Conservation (phyloP, 2,888 invertebrate species). For the Diaperis boleti region DNA sequence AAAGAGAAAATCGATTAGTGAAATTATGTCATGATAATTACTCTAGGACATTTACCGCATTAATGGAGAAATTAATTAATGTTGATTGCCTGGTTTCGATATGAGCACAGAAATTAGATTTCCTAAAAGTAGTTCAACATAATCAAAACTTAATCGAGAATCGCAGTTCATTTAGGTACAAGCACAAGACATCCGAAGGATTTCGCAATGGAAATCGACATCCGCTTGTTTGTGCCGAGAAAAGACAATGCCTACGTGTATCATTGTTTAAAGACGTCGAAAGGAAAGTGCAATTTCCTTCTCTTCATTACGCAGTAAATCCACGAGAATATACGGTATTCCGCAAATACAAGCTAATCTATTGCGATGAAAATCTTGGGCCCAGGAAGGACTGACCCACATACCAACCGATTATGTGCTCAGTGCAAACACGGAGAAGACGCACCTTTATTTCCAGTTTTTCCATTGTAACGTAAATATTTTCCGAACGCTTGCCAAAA, state of each 20-base stretch:
- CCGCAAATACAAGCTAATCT: constrained; percentile 20
- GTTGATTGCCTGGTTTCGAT: not conserved
- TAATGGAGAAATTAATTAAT: constrained; percentile 6
- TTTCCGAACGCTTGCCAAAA: constrained; percentile 18
- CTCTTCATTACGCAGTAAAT: constrained; percentile 22
- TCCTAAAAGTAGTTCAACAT: not conserved
- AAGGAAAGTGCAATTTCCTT: constrained; percentile 25
- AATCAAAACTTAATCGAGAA: constrained; percentile 10
- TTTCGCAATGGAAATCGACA: constrained; percentile 15
- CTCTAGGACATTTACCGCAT: too few species aligned
- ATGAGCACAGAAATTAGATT: not conserved
- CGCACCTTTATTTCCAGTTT: constrained; percentile 21
- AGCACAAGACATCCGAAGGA: not conserved
- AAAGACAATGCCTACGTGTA: constrained; percentile 18
- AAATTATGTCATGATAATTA: not conserved
- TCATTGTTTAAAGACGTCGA: constrained; percentile 6
- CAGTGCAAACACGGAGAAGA: constrained; percentile 14
- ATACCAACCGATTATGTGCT: constrained; percentile 27
- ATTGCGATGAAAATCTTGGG: constrained; percentile 20
- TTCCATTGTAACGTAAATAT: constrained; percentile 10
- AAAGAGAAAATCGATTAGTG: constrained; percentile 7
- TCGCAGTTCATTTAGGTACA: not conserved
- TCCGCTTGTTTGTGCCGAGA: constrained; percentile 4
- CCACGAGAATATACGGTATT: constrained; percentile 15
- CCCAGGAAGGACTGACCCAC: constrained; percentile 23